phyloP scores from a whole-genome alignment of 2,797 vertebrate genomes.

The Phrynocephalus vlangalii region DNA sequence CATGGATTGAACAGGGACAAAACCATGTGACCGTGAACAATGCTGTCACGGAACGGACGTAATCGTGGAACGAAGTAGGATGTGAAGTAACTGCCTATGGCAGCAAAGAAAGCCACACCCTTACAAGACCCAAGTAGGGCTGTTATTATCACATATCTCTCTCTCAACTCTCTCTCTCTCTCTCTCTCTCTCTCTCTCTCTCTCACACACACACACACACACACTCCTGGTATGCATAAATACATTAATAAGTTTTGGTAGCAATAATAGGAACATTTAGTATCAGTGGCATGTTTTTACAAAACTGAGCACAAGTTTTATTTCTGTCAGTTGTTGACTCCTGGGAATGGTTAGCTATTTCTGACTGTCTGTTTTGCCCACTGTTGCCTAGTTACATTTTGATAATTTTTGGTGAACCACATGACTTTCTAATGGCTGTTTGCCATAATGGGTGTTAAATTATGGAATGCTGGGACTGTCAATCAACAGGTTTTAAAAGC shows the following conservation, averaged over 20 bases:
- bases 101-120: no score
- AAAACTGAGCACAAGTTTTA: not conserved
- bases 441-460: not conserved
- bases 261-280: not conserved
- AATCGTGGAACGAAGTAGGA: no score
- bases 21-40: no score
- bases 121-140: no score
- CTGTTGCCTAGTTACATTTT: slow-evolving; percentile 20
- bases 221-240: not conserved
- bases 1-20: no score
- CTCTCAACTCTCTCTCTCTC: no score
- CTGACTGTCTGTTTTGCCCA: not conserved
- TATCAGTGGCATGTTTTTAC: not conserved
- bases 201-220: no score
- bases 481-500: slow-evolving; percentile 13
- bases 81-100: no score
- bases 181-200: no score
- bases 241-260: not conserved
- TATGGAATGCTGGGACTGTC: slow-evolving; percentile 5
- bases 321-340: slow-evolving; percentile 1
- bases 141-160: not conserved
- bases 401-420: not conserved
- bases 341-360: slow-evolving; percentile 1
- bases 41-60: no score
- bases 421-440: not conserved